These are phyloP conservation scores for Drosophila hawaiiensis DNA, from an alignment of 2,888 invertebrate species.

Conservation along the genomic window DNA sequence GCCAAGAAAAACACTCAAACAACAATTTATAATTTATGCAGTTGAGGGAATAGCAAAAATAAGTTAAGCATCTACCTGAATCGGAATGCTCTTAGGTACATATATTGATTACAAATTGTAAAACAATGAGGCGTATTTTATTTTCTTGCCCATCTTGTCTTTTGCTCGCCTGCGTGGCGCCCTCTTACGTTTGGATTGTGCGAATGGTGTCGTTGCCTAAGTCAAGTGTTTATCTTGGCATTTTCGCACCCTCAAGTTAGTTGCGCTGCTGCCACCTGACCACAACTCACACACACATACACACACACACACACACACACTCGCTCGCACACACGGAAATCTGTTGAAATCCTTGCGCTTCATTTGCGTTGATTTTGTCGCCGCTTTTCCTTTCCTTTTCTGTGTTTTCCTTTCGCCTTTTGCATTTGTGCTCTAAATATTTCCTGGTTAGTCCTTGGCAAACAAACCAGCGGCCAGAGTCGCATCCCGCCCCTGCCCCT, in stretches of 20 bases:
- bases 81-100: conserved; percentile 1
- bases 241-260: conserved; percentile 36
- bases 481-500: neutral
- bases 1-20: conserved; percentile 3
- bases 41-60: conserved; percentile 4
- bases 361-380: conserved; percentile 77
- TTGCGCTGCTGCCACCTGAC: conserved; percentile 20
- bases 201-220: conserved; percentile 27
- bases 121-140: conserved; percentile 58
- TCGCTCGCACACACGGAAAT: neutral
- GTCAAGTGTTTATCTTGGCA: conserved; percentile 61
- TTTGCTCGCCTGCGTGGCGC: conserved; percentile 14
- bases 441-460: conserved; percentile 72
- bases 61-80: conserved; percentile 17
- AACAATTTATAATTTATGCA: conserved; percentile 52
- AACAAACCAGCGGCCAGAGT: conserved; percentile 60
- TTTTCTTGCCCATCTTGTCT: neutral
- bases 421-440: conserved; percentile 65
- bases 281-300: conserved; percentile 11
- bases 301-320: neutral
- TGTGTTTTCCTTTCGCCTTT: conserved; percentile 29
- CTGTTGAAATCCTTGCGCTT: conserved; percentile 62
- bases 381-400: conserved; percentile 29
- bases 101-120: conserved; percentile 74
- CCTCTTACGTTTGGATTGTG: conserved; percentile 22